Base-by-base conservation (phyloP, 2,113 vertebrate species). In the Rhagologus leucostigma region DNA sequence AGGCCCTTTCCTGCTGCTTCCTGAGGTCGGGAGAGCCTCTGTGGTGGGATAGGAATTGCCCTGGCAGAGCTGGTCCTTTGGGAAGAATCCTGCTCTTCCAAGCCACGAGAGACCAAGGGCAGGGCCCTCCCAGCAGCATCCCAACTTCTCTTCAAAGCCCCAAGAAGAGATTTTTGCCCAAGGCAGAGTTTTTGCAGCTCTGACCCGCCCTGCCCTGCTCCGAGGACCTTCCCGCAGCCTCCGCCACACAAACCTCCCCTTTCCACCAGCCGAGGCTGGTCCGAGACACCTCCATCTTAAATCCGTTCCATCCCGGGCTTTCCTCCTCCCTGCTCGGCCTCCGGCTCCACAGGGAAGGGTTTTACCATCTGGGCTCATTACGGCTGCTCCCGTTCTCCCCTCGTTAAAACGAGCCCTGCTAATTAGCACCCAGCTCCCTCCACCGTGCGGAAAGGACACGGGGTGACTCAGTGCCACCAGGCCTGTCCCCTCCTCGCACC, bases 391-490 rank as follows among this genome's bases (percentile, higher is more conserved):
- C 55, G 44, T 23, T 67, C 69, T 77, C 62, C 80, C n/a, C 41
- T 62, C 29, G 63, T 56, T 79, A 32, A 33, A 81, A 30, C 0
- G 9, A 88, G 14, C 82, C 74, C 79, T 17, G 70, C 37, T 89
- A 90, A 92, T 84, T 46, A 96, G 59, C 19, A 1, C 59, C 85
- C 37, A 30, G 64, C 24, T 79, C 90, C 68, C 94, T 12, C 21
- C 65, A 0, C 74, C 39, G n/a, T 5, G 8, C 8, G 0, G 57
- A 55, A 63, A 20, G 60, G 86, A 33, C 88, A 42, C 35, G n/a
- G 6, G 10, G 56, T 97, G 97, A 93, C 94, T 92, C 97, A 46
- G 77, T 69, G 89, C 59, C 74, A 86, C 65, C 90, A 47, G 6
- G 4, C 1, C 17, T 1, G 3, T n/a, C 15, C 41, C 41, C n/a